Percentiles rank a stretch among this genome's conserved stretches.
Evolutionary conservation across 2,113 vertebrate genomes (phyloP).

Genomic region (Cavia porcellus): DNA sequence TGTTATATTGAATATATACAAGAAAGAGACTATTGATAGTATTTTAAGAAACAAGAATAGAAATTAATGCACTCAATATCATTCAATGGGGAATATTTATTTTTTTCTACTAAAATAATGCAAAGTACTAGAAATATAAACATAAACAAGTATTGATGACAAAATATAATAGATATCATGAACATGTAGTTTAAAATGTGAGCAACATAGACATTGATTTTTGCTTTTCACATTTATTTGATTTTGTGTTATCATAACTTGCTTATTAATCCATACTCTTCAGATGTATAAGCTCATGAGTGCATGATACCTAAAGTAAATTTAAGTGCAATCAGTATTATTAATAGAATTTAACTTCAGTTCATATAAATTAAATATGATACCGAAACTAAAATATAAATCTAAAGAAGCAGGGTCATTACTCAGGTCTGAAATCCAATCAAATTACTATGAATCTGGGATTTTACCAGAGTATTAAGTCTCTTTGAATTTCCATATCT

Average conservation of each 20-base stretch:
- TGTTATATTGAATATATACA: not conserved
- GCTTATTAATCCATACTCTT: accelerated
- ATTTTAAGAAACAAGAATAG: not conserved
- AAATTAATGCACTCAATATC: not conserved
- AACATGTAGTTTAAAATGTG: not conserved
- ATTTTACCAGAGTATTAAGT: not conserved
- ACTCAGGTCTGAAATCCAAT: not conserved
- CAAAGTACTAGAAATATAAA: not conserved
- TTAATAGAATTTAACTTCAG: not conserved
- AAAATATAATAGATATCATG: not conserved
- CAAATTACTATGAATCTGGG: not conserved
- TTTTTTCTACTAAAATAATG: not conserved
- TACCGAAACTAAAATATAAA: not conserved
- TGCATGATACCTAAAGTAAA: not conserved
- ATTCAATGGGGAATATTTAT: not conserved
- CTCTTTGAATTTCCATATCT: conserved; percentile 23
- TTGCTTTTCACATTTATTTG: not conserved
- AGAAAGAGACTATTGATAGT: not conserved
- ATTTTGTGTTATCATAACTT: not conserved
- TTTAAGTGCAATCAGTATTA: not conserved
- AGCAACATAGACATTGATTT: not conserved
- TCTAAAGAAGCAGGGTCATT: not conserved
- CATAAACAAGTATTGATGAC: not conserved
- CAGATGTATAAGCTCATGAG: not conserved
- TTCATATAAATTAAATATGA: not conserved